Conservation (phyloP, 2,113 vertebrate genomes). For the Geococcyx californianus region DNA sequence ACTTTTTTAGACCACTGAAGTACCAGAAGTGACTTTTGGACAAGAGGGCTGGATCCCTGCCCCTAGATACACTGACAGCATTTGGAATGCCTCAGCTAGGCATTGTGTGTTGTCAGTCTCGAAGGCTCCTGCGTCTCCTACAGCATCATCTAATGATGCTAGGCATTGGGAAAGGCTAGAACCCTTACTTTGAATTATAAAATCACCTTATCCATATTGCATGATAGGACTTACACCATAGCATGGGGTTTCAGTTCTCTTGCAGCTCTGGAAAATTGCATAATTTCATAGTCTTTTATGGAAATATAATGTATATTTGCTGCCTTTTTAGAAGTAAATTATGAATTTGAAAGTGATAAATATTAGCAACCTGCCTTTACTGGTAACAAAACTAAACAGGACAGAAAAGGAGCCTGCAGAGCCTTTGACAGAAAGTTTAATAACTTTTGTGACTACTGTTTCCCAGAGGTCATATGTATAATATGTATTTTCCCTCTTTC, state of each 20-base stretch:
- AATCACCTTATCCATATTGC: conserved; percentile 72
- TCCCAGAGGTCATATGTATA: conserved; percentile 75
- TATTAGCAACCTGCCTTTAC: conserved; percentile 75
- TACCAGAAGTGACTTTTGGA: neutral
- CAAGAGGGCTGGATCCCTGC: neutral
- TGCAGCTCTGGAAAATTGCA: conserved; percentile 77
- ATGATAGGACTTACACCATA: conserved; percentile 59
- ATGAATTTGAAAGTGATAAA: conserved; percentile 77
- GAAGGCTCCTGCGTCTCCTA: neutral
- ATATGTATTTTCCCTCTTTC: conserved; percentile 57
- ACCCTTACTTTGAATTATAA: conserved; percentile 70
- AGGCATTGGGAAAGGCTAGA: conserved; percentile 36
- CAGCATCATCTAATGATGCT: neutral
- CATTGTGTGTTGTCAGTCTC: too few species aligned
- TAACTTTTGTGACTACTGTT: conserved; percentile 74
- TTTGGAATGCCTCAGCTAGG: neutral
- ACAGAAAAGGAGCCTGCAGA: conserved; percentile 60
- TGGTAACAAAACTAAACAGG: conserved; percentile 65
- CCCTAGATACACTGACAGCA: neutral
- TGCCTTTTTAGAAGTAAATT: conserved; percentile 78
- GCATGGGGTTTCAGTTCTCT: conserved; percentile 58
- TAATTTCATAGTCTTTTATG: conserved; percentile 78
- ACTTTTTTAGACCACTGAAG: neutral
- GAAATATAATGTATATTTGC: conserved; percentile 74
- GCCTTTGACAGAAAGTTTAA: conserved; percentile 78